A percentile compares a stretch with the other conserved stretches of the same genome.
Evolutionary conservation across 2,797 vertebrate species (phyloP).

Genomic region (Coluber constrictor): DNA sequence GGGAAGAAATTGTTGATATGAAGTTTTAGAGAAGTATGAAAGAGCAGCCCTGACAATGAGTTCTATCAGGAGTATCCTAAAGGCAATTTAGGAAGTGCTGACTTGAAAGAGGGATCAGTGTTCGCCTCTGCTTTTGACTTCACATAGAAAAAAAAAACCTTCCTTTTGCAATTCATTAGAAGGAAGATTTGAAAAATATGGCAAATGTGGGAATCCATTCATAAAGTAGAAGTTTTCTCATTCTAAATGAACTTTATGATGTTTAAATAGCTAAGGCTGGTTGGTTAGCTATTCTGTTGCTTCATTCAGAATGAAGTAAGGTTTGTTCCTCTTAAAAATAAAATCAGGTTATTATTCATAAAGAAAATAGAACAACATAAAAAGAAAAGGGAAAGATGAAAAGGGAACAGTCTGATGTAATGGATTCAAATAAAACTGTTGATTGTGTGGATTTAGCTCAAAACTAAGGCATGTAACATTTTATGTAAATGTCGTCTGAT

Average conservation of each 20-base stretch:
- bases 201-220: neutral
- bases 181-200: neutral
- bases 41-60: neutral
- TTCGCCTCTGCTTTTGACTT: neutral
- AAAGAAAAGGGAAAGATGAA: neutral
- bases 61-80: neutral
- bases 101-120: neutral
- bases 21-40: neutral
- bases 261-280: neutral
- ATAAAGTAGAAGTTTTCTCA: neutral
- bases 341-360: neutral
- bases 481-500: neutral
- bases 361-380: neutral
- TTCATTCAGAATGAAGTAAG: neutral
- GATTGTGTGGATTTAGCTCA: neutral
- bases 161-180: neutral
- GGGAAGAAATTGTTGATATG: neutral
- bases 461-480: neutral
- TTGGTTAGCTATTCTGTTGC: neutral
- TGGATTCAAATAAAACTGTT: neutral
- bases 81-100: neutral
- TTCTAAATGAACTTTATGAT: neutral
- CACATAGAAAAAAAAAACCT: neutral
- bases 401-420: neutral
- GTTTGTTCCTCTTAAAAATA: neutral